phyloP scores from a whole-genome alignment of 2,113 vertebrate species.

The Pluvialis apricaria region DNA sequence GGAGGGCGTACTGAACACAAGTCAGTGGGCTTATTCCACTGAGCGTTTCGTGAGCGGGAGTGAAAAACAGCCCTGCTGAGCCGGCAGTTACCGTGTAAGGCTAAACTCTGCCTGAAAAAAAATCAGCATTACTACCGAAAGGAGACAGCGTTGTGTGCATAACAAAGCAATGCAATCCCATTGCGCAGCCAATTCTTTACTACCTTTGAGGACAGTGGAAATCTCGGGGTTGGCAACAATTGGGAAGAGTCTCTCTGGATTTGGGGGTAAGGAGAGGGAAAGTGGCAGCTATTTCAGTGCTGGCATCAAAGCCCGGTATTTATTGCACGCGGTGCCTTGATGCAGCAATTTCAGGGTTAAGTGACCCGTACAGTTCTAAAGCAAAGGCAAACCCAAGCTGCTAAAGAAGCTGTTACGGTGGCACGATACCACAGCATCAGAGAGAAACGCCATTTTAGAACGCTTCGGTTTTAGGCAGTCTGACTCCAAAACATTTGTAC shows the following conservation, averaged over 20 bases:
- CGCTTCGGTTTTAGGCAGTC: neutral
- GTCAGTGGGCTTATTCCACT: neutral
- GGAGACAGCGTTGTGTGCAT: accelerated
- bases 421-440: neutral
- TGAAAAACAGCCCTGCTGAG: neutral
- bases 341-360: neutral
- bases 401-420: neutral
- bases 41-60: neutral
- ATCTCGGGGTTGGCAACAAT: neutral
- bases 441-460: neutral
- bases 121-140: neutral
- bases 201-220: neutral
- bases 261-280: neutral
- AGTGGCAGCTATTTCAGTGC: neutral
- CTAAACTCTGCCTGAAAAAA: neutral
- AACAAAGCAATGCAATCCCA: neutral
- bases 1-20: neutral
- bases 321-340: neutral
- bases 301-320: neutral
- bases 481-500: neutral
- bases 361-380: neutral
- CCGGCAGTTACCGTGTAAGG: neutral
- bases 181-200: neutral
- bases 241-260: neutral
- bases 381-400: neutral